These are phyloP conservation scores for Propithecus coquereli DNA, from an alignment of 2,113 vertebrate genomes.

Conservation along the genomic window DNA sequence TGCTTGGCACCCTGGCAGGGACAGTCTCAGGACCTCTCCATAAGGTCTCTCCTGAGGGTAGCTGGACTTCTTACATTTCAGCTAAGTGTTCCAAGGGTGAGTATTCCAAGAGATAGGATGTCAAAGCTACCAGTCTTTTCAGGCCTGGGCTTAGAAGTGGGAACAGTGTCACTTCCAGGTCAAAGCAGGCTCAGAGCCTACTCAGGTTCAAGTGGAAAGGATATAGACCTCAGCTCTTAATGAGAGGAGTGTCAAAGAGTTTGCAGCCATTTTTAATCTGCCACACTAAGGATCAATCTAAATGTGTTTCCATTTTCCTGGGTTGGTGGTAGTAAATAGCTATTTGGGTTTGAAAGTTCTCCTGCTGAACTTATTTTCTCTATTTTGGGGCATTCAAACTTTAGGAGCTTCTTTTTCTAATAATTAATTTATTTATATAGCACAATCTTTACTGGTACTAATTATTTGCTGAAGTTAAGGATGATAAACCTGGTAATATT, in stretches of 20 bases:
- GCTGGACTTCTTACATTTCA: background rate
- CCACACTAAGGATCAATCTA: background rate
- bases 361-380: background rate
- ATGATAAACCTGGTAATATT: background rate
- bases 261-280: background rate
- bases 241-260: background rate
- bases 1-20: background rate
- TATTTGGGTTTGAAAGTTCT: background rate
- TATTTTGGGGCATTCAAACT: background rate
- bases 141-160: background rate
- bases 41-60: background rate
- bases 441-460: background rate
- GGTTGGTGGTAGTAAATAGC: background rate
- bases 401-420: background rate
- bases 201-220: background rate
- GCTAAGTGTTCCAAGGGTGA: background rate
- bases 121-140: background rate
- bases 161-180: background rate
- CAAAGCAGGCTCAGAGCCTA: background rate
- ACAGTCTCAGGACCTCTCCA: background rate
- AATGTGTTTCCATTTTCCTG: background rate
- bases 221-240: background rate
- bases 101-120: background rate
- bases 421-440: background rate
- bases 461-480: constrained; percentile 35